These are phyloP conservation scores for Sphyrna mokarran DNA, from an alignment of 2,113 vertebrate genomes.

Conservation along the genomic window DNA sequence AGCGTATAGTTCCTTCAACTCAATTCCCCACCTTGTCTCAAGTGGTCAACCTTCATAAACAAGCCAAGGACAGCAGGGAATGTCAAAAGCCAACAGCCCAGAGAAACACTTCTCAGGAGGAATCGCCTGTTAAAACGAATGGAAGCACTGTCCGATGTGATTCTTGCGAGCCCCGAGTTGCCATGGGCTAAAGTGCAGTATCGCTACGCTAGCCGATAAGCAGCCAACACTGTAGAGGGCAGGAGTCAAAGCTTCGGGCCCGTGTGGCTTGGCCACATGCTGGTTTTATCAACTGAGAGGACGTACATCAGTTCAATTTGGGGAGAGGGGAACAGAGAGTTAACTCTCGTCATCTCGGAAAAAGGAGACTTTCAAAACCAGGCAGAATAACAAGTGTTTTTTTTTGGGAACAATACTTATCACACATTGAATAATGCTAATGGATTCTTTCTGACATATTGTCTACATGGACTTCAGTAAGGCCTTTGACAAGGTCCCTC, in stretches of 20 bases:
- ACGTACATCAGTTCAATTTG: neutral
- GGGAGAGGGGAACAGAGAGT: neutral
- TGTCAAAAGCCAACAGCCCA: neutral
- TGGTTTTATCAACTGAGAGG: neutral
- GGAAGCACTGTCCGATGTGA: neutral
- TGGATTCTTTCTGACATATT: neutral
- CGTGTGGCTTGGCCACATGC: neutral
- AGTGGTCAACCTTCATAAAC: neutral
- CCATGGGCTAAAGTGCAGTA: neutral
- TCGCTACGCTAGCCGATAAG: neutral
- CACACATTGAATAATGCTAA: neutral
- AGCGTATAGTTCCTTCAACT: neutral
- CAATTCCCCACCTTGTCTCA: neutral
- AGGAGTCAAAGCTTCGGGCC: neutral
- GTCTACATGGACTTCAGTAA: no score
- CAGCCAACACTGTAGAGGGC: neutral
- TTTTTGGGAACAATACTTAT: neutral
- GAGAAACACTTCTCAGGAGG: neutral
- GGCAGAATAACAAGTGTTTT: neutral
- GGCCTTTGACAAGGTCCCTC: no score
- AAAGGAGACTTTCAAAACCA: constrained; percentile 24
- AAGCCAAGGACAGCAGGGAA: neutral
- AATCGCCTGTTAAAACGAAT: neutral
- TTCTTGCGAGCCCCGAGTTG: neutral
- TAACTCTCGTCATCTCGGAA: neutral